Conservation (phyloP, 2,113 vertebrate species). For the Mastomys natalensis region DNA sequence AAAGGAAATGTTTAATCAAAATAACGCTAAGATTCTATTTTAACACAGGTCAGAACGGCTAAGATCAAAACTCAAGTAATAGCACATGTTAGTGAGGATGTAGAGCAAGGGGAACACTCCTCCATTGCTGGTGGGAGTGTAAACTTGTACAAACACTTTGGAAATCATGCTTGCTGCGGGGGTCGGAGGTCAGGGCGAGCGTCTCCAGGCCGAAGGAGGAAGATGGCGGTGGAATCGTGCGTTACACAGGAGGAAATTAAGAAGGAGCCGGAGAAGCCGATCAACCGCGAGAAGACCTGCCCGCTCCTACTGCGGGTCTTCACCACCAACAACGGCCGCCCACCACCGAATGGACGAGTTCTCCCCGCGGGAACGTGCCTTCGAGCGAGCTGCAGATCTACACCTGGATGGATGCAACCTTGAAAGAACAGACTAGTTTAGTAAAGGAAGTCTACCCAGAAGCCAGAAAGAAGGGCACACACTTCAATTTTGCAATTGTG, state of each 20-base stretch:
- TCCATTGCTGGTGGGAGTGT: too few species aligned
- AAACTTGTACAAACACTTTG: too few species aligned
- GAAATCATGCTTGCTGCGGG: conserved; percentile 65
- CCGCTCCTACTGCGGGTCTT: conserved; percentile 96
- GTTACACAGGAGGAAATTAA: conserved; percentile 98
- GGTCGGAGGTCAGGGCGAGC: conserved; percentile 76
- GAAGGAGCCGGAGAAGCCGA: conserved; percentile 97
- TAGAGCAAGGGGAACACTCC: too few species aligned
- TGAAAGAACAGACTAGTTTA: conserved; percentile 97
- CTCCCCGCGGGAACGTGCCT: conserved; percentile 95
- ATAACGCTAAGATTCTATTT: too few species aligned
- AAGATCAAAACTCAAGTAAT: too few species aligned
- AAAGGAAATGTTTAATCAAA: too few species aligned
- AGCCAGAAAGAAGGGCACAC: conserved; percentile 97
- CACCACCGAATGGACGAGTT: conserved; percentile 98
- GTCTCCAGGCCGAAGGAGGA: conserved; percentile 49
- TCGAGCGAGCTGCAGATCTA: conserved; percentile 99
- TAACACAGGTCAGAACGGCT: too few species aligned
- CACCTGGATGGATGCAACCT: conserved; percentile 99
- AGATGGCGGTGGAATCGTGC: conserved; percentile 96
- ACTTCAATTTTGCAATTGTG: conserved; percentile 98
- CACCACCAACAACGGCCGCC: conserved; percentile 96
- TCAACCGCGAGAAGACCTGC: conserved; percentile 97
- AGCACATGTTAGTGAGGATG: too few species aligned
- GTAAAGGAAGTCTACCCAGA: conserved; percentile 99